These are phyloP conservation scores for Echinometra lucunter DNA, from an alignment of 53 echinoderm and acorn worm species.

Conservation along the genomic window DNA sequence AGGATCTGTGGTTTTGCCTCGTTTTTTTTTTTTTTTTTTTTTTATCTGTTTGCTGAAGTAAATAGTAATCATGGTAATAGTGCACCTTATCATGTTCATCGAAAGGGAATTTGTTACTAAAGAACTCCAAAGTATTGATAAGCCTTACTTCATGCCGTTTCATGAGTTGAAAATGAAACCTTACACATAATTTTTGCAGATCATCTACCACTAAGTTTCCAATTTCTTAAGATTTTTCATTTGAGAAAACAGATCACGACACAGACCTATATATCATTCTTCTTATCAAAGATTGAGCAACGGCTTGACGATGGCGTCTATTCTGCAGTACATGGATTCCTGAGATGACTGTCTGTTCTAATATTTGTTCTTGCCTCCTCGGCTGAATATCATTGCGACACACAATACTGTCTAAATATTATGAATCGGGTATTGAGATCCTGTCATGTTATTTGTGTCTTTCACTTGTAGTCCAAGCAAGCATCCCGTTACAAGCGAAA, in stretches of 20 bases:
- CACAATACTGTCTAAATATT: slow-evolving; percentile 68
- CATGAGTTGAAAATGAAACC: not conserved
- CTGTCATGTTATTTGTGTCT: slow-evolving; percentile 65
- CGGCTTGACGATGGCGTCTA: slow-evolving; percentile 9
- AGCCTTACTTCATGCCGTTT: not conserved
- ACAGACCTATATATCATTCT: not conserved
- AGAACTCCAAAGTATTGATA: not conserved
- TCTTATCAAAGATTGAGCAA: not conserved
- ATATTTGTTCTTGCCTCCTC: slow-evolving; percentile 65
- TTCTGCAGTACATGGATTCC: slow-evolving; percentile 16
- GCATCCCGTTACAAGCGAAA: slow-evolving; percentile 39
- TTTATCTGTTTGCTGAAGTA: no score
- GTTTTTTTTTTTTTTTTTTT: no score
- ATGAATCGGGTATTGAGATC: slow-evolving; percentile 65
- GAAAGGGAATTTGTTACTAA: not conserved
- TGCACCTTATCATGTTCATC: not conserved
- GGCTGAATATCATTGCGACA: slow-evolving; percentile 68
- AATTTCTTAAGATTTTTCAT: no score
- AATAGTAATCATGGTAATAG: no score
- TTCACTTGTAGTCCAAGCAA: slow-evolving; percentile 61
- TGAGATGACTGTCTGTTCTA: slow-evolving; percentile 61
- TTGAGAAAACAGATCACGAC: no score
- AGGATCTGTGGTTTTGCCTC: no score
- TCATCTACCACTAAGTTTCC: no score
- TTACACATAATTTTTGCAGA: no score